Evolutionary conservation across 2,797 vertebrate genomes (phyloP).

Genomic region (Salmo trutta): DNA sequence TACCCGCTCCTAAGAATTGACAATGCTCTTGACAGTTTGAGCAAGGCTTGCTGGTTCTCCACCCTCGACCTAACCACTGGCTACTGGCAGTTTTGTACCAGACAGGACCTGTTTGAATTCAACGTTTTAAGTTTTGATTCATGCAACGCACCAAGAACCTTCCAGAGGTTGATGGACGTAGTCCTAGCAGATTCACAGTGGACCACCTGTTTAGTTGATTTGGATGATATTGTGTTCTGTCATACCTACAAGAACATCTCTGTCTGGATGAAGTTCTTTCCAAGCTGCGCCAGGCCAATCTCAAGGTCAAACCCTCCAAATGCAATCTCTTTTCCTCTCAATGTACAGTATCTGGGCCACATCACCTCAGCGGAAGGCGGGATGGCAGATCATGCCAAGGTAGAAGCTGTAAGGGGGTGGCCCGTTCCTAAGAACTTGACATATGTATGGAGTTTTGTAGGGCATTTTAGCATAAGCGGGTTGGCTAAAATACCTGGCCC

Average conservation of each 20-base stretch:
- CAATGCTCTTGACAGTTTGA: neutral
- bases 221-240: conserved; percentile 19
- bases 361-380: conserved; percentile 15
- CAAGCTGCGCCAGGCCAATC: neutral
- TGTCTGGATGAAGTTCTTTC: conserved; percentile 1
- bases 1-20: conserved; percentile 4
- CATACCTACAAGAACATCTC: neutral
- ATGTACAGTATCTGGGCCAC: conserved; percentile 15
- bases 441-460: conserved; percentile 20
- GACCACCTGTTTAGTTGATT: conserved; percentile 19
- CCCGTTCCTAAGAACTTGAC: conserved; percentile 5
- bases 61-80: conserved; percentile 16
- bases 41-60: neutral
- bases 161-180: too few species aligned
- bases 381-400: conserved; percentile 10
- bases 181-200: conserved; percentile 16
- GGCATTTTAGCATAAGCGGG: conserved; percentile 5
- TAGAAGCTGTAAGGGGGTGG: conserved; percentile 11
- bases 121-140: neutral
- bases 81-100: neutral
- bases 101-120: conserved; percentile 12
- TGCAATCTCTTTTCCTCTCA: conserved; percentile 19
- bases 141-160: too few species aligned
- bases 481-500: conserved; percentile 13
- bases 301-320: conserved; percentile 18